Base-by-base conservation (phyloP, 2,113 vertebrate species). In the Tyrannus savana region DNA sequence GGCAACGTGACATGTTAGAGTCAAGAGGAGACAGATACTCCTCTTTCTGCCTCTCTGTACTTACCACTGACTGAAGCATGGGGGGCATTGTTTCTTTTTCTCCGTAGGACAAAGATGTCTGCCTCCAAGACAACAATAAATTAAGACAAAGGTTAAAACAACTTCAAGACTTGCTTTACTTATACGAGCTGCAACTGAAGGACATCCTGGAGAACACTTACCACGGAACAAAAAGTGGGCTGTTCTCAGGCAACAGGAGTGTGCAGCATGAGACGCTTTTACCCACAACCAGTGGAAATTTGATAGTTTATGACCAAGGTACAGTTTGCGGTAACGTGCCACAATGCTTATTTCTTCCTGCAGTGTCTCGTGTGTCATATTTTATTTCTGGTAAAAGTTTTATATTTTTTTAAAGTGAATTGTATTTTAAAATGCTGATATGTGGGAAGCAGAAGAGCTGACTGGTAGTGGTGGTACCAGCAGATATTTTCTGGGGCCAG, bases 271-370 rank as follows among this genome's bases (percentile, higher is more conserved):
- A 90, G 42, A 44, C 8, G 0, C 59, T 69, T 64, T 93, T 97
- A 50, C 98, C 98, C 50, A 93, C 97, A 95, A 98, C 98, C 16
- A 98, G 98, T 83, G 98, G 98, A 49, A 99, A 87, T 92, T 88
- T 99, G 62, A 97, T 99, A n/a, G 98, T 99, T 67, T 96, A 99
- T 50, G 98, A 99, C 73, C 97, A 96, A 98, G 99, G 99, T 99
- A 96, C 56, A 56, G 56, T 64, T 84, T 91, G 47, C 24, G 63
- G 44, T 39, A 58, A 28, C 2, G 6, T 27, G n/a, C 31, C 37
- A 39, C 28, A 42, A 49, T 52, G n/a, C 63, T 90, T 77, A 22
- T 78, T 78, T 84, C n/a, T 90, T 47, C 27, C 39, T 60, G 19
- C 28, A 60, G 23, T 10, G 10, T 52, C 42, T 19, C 17, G 19